phyloP scores from a whole-genome alignment of 1,140 invertebrate species.

The Philaenus spumarius region DNA sequence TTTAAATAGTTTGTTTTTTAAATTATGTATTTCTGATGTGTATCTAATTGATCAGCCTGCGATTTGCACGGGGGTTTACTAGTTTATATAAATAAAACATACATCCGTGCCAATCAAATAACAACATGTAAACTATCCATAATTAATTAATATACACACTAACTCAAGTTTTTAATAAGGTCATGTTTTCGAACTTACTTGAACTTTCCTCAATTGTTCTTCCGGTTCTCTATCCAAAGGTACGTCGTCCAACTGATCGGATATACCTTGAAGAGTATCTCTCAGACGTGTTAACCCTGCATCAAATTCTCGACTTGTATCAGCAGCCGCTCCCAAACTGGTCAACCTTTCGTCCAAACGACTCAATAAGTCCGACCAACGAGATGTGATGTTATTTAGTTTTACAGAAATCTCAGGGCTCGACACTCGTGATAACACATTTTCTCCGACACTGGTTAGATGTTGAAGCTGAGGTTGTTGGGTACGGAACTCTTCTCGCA shows the following conservation, averaged over 20 bases:
- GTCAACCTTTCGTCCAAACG: conserved; percentile 76
- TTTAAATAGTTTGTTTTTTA: too few species aligned
- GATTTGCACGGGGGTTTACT: too few species aligned
- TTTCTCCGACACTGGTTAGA: conserved; percentile 71
- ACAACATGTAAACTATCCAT: too few species aligned
- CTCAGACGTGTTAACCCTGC: conserved; percentile 70
- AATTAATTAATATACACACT: too few species aligned
- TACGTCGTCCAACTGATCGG: conserved; percentile 78
- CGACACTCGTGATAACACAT: conserved; percentile 59
- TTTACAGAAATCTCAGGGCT: conserved; percentile 63
- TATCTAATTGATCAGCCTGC: too few species aligned
- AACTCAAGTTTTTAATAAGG: too few species aligned
- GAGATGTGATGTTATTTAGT: conserved; percentile 54
- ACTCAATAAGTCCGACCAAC: conserved; percentile 74
- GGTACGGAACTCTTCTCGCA: conserved; percentile 85
- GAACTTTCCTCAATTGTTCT: conserved; percentile 75
- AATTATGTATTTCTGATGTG: too few species aligned
- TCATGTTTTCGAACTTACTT: conserved; percentile 33
- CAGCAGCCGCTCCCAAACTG: conserved; percentile 77
- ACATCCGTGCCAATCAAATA: too few species aligned
- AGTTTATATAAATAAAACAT: too few species aligned
- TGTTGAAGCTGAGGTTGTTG: conserved; percentile 86
- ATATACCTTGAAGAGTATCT: conserved; percentile 75
- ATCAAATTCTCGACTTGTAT: conserved; percentile 85
- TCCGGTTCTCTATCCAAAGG: conserved; percentile 77